Evolutionary conservation across 1,140 invertebrate species (phyloP).

Genomic region (Planococcus citri): DNA sequence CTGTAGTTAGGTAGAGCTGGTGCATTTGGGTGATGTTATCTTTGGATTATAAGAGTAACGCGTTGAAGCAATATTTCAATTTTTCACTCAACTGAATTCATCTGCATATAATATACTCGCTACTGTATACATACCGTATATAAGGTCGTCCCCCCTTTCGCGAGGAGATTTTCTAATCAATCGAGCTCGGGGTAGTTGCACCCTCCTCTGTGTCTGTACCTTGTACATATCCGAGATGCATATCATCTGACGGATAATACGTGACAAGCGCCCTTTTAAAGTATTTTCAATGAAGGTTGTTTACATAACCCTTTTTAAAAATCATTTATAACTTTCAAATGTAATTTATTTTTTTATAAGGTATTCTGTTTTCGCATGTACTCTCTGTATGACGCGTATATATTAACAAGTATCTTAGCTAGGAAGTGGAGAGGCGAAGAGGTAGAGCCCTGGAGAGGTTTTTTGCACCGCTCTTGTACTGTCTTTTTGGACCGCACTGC

Average conservation of each 20-base stretch:
- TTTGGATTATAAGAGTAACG: slow-evolving; percentile 1
- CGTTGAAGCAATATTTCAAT: slow-evolving; percentile 17
- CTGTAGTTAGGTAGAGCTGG: no score
- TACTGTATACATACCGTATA: no score
- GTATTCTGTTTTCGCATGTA: background rate
- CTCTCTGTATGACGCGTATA: background rate
- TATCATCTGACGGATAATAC: slow-evolving; percentile 4
- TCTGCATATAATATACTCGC: slow-evolving; percentile 9
- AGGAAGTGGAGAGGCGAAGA: background rate
- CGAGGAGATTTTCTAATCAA: slow-evolving; percentile 11
- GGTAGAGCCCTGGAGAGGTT: no score
- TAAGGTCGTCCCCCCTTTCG: background rate
- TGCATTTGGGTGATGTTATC: slow-evolving; percentile 1
- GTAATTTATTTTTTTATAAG: slow-evolving; percentile 12
- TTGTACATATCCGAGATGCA: no score
- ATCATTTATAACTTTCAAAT: slow-evolving; percentile 19
- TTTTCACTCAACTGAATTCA: slow-evolving; percentile 19
- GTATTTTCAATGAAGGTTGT: background rate
- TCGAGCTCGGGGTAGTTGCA: background rate
- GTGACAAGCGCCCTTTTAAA: slow-evolving; percentile 17
- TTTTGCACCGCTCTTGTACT: no score
- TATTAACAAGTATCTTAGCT: slow-evolving; percentile 10
- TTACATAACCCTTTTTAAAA: slow-evolving; percentile 19
- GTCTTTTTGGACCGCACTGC: no score
- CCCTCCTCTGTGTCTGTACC: no score